phyloP scores from a whole-genome alignment of 2,113 vertebrate genomes.

The Raja brachyura region DNA sequence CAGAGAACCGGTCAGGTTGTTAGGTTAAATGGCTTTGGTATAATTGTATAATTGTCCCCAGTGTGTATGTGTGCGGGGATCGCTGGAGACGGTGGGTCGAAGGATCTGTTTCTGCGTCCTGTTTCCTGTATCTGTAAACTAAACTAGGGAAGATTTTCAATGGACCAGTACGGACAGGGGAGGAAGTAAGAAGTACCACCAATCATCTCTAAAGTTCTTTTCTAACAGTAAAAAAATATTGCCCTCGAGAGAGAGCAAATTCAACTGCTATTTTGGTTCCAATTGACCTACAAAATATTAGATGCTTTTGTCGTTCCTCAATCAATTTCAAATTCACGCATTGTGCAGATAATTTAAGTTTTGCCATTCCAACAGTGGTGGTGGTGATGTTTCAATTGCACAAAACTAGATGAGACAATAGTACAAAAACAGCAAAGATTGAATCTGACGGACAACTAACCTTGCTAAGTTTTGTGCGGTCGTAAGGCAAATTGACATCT shows the following conservation, averaged over 20 bases:
- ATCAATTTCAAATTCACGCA: neutral
- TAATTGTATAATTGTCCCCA: too few relatives aligned
- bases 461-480: slow-evolving; percentile 78
- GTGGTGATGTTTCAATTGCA: neutral
- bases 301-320: neutral
- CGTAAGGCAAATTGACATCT: slow-evolving; percentile 65
- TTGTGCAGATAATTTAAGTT: neutral
- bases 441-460: slow-evolving; percentile 47
- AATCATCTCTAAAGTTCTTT: neutral
- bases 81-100: too few relatives aligned
- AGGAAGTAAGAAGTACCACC: neutral
- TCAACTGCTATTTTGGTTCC: neutral
- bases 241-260: neutral
- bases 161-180: neutral
- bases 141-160: neutral
- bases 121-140: too few relatives aligned
- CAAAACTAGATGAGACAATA: neutral
- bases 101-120: too few relatives aligned
- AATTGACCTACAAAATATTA: neutral
- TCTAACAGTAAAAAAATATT: too few relatives aligned
- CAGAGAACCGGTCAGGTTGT: too few relatives aligned
- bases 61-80: too few relatives aligned
- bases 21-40: too few relatives aligned
- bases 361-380: neutral
- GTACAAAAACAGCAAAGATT: neutral